A percentile compares a stretch with the other conserved stretches of the same genome.
These are phyloP conservation scores for Apodemus agrarius DNA, from an alignment of 2,797 vertebrate species.

Conservation along the genomic window DNA sequence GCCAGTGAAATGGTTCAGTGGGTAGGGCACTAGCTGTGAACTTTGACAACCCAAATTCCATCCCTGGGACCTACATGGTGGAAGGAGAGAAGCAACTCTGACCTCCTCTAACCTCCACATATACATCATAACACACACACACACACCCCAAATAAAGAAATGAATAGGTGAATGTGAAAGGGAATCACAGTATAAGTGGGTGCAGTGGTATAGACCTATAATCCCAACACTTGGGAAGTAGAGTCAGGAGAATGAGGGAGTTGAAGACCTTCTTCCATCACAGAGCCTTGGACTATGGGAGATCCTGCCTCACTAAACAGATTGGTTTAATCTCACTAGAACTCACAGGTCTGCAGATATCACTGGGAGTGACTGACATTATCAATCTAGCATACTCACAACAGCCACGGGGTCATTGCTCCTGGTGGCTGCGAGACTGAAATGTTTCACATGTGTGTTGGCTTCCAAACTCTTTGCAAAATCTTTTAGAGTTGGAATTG, in stretches of 20 bases:
- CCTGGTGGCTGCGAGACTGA: slow-evolving; percentile 97
- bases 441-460: slow-evolving; percentile 94
- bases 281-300: neutral
- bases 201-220: neutral
- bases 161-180: neutral
- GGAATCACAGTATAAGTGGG: neutral
- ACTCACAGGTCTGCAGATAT: neutral
- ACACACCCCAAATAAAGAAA: neutral
- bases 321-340: neutral
- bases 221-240: neutral
- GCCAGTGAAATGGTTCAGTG: neutral
- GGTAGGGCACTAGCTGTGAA: neutral
- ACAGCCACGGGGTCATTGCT: slow-evolving; percentile 97
- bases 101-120: neutral
- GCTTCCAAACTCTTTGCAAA: slow-evolving; percentile 96
- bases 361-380: neutral
- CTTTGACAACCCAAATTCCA: neutral
- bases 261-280: neutral
- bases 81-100: neutral
- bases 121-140: neutral
- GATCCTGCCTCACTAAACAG: neutral
- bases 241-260: neutral
- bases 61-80: neutral
- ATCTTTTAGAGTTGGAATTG: slow-evolving; percentile 97
- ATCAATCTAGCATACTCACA: slow-evolving; percentile 87